phyloP scores from a whole-genome alignment of 1,140 invertebrate species.

The Leptopilina boulardi region DNA sequence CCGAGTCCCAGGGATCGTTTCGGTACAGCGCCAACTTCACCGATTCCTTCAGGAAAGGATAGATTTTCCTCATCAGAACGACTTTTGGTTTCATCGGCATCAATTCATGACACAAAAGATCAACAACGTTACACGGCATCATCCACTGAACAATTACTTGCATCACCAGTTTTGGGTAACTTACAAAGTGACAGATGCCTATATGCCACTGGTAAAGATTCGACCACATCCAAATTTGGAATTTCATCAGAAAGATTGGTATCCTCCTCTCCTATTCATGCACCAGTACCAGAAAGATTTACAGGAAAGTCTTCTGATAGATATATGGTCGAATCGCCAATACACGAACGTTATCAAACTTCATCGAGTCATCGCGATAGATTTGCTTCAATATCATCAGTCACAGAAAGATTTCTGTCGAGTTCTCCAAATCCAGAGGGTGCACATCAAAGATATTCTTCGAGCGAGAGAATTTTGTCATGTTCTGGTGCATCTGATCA shows the following conservation, averaged over 20 bases:
- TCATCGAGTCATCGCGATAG: constrained; percentile 59
- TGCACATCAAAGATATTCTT: constrained; percentile 67
- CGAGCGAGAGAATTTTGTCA: constrained; percentile 63
- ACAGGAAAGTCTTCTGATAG: constrained; percentile 54
- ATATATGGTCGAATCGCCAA: constrained; percentile 61
- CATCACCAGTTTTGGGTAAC: constrained; percentile 65
- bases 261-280: constrained; percentile 68
- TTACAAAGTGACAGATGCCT: constrained; percentile 39
- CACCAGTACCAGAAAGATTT: constrained; percentile 70
- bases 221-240: constrained; percentile 49
- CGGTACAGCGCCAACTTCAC: constrained; percentile 65
- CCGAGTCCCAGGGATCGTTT: constrained; percentile 61
- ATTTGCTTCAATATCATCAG: constrained; percentile 58
- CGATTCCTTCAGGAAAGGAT: constrained; percentile 56
- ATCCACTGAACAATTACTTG: constrained; percentile 64
- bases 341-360: constrained; percentile 65
- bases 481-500: constrained; percentile 42
- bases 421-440: constrained; percentile 66
- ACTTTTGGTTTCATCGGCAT: constrained; percentile 53
- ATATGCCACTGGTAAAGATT: constrained; percentile 51
- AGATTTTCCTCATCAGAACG: constrained; percentile 68
- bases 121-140: constrained; percentile 65
- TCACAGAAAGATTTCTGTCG: constrained; percentile 65
- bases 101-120: constrained; percentile 62
- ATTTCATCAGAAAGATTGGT: constrained; percentile 65